Base-by-base conservation (phyloP, 2,797 vertebrate genomes). In the Crenuchus spilurus region DNA sequence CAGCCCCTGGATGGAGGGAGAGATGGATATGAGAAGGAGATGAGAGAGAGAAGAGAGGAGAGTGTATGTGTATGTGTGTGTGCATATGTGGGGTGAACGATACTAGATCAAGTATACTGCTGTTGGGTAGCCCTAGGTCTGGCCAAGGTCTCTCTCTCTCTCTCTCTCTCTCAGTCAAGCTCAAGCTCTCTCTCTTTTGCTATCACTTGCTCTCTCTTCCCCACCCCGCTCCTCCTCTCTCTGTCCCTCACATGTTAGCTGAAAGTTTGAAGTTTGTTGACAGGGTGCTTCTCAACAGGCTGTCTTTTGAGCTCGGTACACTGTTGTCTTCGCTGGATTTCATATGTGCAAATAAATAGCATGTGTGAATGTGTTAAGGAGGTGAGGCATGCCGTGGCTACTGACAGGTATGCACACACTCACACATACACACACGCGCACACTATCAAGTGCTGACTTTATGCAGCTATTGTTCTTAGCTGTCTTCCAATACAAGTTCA, bases 181-280 rank as follows among this genome's bases (percentile, higher is more conserved):
- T 1, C 28, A 4, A 30, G 18, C 30, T 30, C 60, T 63, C 24
- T 42, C 14, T 5, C 7, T 44, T 7, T 28, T 16, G 28, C 49
- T 58, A 22, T n/a, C 24, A 3, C 31, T 39, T 3, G 3, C 22
- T 46, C 14, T 14, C 2, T 13, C 11, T 92, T 41, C 67, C 37
- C 41, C 1, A 49, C 51, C 16, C 63, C 52, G 57, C 61, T 44
- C 33, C 54, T 64, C 65, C 69, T 75, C 70, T 76, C 72, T 77
- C 74, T 66, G 75, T 55, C 68, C 66, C 89, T 89, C 90, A 88
- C 90, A 90, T 88, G 93, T 87, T 94, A 92, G 89, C 91, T 92
- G 92, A 68, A 61, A 93, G 88, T 89, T 69, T 74, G 90, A 93
- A 84, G 90, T 89, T 82, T 93, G 94, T 94, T 94, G 92, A 94